These are phyloP conservation scores for Ladona fulva DNA, from an alignment of 1,140 invertebrate genomes.

Conservation along the genomic window DNA sequence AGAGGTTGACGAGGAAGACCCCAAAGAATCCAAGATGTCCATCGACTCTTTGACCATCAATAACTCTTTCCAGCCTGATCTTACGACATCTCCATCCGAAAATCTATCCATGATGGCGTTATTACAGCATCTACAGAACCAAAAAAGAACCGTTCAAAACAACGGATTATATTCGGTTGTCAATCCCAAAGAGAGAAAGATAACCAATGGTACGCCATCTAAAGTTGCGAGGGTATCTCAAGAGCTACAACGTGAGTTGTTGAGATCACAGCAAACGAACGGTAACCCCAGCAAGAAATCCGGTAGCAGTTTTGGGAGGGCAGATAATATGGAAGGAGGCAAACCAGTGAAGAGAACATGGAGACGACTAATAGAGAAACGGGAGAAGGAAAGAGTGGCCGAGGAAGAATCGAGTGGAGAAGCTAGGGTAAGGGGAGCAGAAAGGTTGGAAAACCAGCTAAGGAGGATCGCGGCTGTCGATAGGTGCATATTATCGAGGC, in stretches of 20 bases:
- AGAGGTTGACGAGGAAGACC: background rate
- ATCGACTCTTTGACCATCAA: background rate
- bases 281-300: background rate
- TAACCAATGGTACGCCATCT: background rate
- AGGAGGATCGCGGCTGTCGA: background rate
- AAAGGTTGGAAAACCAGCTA: background rate
- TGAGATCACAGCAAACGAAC: background rate
- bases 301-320: background rate
- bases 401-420: background rate
- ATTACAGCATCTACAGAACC: background rate
- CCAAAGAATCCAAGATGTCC: background rate
- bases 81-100: background rate
- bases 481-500: background rate
- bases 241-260: background rate
- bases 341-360: slow-evolving; percentile 37
- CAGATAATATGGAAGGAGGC: background rate
- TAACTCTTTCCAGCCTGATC: background rate
- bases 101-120: background rate
- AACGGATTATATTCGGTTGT: background rate
- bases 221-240: background rate
- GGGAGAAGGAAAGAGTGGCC: background rate
- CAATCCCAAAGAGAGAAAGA: background rate
- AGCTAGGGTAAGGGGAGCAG: background rate
- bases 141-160: background rate
- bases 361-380: slow-evolving; percentile 32